These are phyloP conservation scores for Trypoxylon attenuatum DNA, from an alignment of 2,888 invertebrate species.

Conservation along the genomic window DNA sequence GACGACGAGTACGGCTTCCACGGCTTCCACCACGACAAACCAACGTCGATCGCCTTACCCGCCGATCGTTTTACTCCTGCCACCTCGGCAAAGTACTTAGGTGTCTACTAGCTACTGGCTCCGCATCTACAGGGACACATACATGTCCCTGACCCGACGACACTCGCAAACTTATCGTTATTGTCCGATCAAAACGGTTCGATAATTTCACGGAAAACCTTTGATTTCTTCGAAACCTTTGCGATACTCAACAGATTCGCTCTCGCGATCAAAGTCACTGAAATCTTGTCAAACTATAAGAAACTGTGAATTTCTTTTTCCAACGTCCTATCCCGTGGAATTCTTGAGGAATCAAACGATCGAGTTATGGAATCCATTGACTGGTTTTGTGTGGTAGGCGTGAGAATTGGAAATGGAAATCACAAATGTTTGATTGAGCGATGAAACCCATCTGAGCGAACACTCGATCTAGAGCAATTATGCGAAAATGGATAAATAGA, in stretches of 20 bases:
- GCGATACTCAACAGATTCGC: no score
- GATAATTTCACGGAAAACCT: not conserved
- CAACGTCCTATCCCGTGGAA: no score
- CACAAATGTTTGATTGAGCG: slow-evolving; percentile 31
- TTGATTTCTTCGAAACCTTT: no score
- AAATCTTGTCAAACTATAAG: no score
- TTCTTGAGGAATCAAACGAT: no score
- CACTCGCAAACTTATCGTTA: not conserved
- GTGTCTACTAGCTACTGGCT: slow-evolving; percentile 21
- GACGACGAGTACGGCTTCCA: slow-evolving; percentile 69
- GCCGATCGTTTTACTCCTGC: slow-evolving; percentile 72
- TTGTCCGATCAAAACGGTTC: not conserved
- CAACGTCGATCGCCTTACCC: slow-evolving; percentile 74
- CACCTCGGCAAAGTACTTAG: slow-evolving; percentile 67
- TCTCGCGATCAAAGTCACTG: no score
- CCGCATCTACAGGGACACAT: not conserved
- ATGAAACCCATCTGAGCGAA: slow-evolving; percentile 21
- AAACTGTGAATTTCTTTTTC: no score
- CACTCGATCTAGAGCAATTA: slow-evolving; percentile 43
- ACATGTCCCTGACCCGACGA: not conserved
- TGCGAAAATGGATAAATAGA: slow-evolving; percentile 51
- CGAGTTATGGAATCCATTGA: not conserved
- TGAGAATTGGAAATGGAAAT: slow-evolving; percentile 7
- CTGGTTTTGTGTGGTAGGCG: not conserved
- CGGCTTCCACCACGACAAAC: slow-evolving; percentile 73